Evolutionary conservation across 2,888 invertebrate genomes (phyloP), one percentile per base, ranked within the genome.

Genomic region (Hirtodrosophila confusa): DNA sequence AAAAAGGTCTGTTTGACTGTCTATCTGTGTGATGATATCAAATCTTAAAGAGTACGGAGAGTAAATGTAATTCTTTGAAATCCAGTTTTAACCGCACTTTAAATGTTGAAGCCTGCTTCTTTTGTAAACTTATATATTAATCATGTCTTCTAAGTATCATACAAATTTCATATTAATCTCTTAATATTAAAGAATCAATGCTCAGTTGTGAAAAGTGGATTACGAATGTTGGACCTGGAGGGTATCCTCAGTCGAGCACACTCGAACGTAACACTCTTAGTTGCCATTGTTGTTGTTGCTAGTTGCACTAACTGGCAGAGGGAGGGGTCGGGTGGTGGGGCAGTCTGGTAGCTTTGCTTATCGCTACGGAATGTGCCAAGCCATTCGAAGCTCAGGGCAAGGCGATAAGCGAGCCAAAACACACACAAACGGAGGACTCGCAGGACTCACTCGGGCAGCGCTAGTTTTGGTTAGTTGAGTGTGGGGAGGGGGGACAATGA

Each of bases 351-450:
- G 69, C 70, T 53, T 43, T 48, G 80, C 80, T 83, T 89, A 87
- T 89, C 89, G 80, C 61, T 37, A 51, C 73, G 77, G 69, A 86
- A 88, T 88, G 86, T 89, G 87, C 86, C 87, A 85, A 86, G 87
- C 82, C 88, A 80, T 87, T 78, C 78, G 80, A 84, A 84, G 88
- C 88, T 78, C 70, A 69, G 76, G 70, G 88, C 69, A 41, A 41
- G 57, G 56, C 67, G 74, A 79, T 75, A 75, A 73, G 73, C 73
- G 64, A 58, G 31, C 50, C 53, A 63, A 50, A 57, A 39, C 29
- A 31, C 12, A 41, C 9, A 6, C 31, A 44, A 23, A 49, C 44
- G 27, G 10, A 50, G 51, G 47, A 67, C 33, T 44, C 45, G 51
- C 47, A 58, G 69, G 71, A 75, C 49, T 45, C 51, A 17, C 17